Percentiles rank a stretch among this genome's conserved stretches.
These are phyloP conservation scores for Pheosia gnoma DNA, from an alignment of 2,888 invertebrate genomes.

Conservation along the genomic window DNA sequence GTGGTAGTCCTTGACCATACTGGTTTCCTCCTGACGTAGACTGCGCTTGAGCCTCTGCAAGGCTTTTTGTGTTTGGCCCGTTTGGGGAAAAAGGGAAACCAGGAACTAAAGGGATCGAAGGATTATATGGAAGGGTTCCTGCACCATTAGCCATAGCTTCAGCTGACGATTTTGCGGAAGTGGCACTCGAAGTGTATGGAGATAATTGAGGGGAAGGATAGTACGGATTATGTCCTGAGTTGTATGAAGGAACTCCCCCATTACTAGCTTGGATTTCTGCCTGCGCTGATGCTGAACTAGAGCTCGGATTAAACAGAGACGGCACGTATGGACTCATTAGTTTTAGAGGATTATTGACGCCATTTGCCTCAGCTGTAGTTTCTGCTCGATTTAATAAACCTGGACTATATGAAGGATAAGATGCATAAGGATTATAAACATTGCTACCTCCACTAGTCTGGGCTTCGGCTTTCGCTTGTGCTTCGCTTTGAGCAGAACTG, in stretches of 20 bases:
- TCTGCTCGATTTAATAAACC: conserved; percentile 4
- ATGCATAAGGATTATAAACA: conserved; percentile 6
- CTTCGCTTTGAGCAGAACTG: background rate
- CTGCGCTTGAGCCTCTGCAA: conserved; percentile 5
- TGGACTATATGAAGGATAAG: conserved; percentile 15
- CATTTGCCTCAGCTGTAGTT: conserved; percentile 2
- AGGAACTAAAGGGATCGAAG: background rate
- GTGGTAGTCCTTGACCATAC: conserved; percentile 10
- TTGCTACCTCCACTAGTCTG: background rate
- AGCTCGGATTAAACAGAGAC: background rate
- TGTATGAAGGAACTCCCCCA: conserved; percentile 14
- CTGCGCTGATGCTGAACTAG: conserved; percentile 14
- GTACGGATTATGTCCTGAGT: conserved; percentile 9
- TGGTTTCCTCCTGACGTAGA: conserved; percentile 6
- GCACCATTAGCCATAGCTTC: background rate
- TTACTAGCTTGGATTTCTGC: conserved; percentile 16
- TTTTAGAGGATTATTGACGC: background rate
- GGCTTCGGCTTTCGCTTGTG: background rate
- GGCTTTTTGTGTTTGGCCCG: background rate
- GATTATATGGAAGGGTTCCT: background rate
- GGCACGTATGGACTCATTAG: background rate
- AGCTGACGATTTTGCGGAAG: background rate
- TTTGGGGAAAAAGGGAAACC: background rate
- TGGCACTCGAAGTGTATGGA: background rate
- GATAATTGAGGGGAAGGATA: background rate